Conservation (phyloP, 1,140 invertebrate genomes). For the Drosophila prosaltans region DNA sequence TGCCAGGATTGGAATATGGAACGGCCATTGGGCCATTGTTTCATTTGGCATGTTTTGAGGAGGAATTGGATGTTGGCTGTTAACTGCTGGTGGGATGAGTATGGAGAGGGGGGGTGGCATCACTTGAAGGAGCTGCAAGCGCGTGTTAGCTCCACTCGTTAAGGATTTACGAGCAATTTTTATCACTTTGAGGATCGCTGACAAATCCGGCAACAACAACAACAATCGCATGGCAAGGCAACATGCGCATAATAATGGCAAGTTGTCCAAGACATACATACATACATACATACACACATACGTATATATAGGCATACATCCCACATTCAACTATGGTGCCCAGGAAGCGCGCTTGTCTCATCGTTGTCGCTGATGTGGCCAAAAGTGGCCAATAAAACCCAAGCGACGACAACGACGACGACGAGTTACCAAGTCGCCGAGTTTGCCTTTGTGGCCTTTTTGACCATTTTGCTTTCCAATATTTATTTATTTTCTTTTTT, state of each 20-base stretch:
- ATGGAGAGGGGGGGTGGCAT: slow-evolving; percentile 61
- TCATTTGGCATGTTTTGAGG: slow-evolving; percentile 54
- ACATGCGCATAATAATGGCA: slow-evolving; percentile 80
- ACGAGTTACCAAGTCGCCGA: slow-evolving; percentile 27
- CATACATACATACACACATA: slow-evolving; percentile 6
- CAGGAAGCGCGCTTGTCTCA: slow-evolving; percentile 77
- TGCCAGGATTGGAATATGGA: slow-evolving; percentile 40
- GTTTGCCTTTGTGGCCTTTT: slow-evolving; percentile 34
- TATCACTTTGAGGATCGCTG: slow-evolving; percentile 83
- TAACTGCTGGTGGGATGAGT: slow-evolving; percentile 45
- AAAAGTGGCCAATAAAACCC: slow-evolving; percentile 82
- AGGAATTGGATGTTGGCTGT: no score
- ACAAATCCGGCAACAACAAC: slow-evolving; percentile 80
- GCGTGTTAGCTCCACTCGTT: slow-evolving; percentile 82
- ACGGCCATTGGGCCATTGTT: slow-evolving; percentile 65
- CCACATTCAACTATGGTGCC: slow-evolving; percentile 35
- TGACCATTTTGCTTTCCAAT: slow-evolving; percentile 61
- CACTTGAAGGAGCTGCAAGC: slow-evolving; percentile 39
- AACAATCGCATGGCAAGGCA: slow-evolving; percentile 67
- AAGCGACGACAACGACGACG: slow-evolving; percentile 55
- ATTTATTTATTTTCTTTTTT: slow-evolving; percentile 6
- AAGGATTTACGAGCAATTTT: slow-evolving; percentile 83
- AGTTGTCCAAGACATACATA: slow-evolving; percentile 49
- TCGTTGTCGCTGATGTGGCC: slow-evolving; percentile 81
- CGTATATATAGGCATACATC: slow-evolving; percentile 27